Base-by-base conservation (phyloP, 2,113 vertebrate species). In the Halichoerus grypus region DNA sequence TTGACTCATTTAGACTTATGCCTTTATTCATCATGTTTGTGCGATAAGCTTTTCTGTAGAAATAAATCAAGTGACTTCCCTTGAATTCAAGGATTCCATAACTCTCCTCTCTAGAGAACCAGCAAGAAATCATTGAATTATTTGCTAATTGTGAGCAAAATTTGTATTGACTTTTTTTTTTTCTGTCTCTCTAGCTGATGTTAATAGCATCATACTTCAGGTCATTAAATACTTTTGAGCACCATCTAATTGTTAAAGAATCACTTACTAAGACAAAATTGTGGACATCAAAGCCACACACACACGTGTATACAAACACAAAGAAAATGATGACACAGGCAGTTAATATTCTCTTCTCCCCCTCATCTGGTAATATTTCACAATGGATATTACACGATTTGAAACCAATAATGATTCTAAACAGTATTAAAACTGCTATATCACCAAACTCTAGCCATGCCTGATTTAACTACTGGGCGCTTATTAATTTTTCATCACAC, bases 61-160 rank as follows among this genome's bases (percentile, higher is more conserved):
- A 98, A 91, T 95, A 97, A 86, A 96, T 97, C 96, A 94, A 91
- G 19, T 49, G 67, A 89, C 79, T 96, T 96, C 97, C 14, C n/a
- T 65, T 97, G 81, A 98, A 65, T 93, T 88, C 65, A 89, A 89
- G 89, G 19, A 84, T 97, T 69, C 9, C 12, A 49, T 42, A 95
- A 21, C 13, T 18, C 55, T 95, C 84, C 79, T 93, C 95, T 98
- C 97, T 96, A 94, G 92, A 98, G 95, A 96, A 98, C 87, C 88
- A 84, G 95, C 69, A 96, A 96, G 51, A 98, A 94, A 98, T 98
- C 93, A 98, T 97, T 98, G 97, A 98, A 98, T 99, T 99, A 99
- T 99, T 99, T 98, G 94, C 98, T 99, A 99, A 99, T 99, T 99
- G 98, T 97, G 95, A 98, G 97, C 97, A 99, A 98, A 98, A 98